Evolutionary conservation across 2,797 vertebrate genomes (phyloP).

Genomic region (Macropus fuliginosus): DNA sequence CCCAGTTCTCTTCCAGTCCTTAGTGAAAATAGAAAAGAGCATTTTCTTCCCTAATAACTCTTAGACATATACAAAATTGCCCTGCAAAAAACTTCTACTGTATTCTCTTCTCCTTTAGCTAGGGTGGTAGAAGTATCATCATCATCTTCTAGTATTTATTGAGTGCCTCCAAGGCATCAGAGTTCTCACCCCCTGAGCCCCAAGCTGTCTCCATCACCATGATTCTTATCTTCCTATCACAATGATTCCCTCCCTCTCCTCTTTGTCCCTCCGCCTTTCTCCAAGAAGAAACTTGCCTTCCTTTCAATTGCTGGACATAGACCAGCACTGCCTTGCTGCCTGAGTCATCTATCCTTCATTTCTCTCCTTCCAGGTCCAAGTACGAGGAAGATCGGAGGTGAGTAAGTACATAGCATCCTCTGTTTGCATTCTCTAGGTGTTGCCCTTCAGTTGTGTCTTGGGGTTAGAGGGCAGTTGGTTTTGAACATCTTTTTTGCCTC

Average conservation of each 20-base stretch:
- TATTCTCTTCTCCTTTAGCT: not conserved
- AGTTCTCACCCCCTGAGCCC: not conserved
- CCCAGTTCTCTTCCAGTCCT: not conserved
- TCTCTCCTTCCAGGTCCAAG: conserved; percentile 88
- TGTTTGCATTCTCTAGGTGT: not conserved
- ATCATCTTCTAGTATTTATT: not conserved
- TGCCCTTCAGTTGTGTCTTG: not conserved
- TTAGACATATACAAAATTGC: not conserved
- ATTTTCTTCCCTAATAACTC: not conserved
- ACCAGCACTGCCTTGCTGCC: not conserved
- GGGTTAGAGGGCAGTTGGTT: conserved; percentile 6
- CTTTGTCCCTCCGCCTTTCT: not conserved
- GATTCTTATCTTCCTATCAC: not conserved
- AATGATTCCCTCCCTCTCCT: not conserved
- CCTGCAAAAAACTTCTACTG: not conserved
- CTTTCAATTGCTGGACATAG: not conserved
- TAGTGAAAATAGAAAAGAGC: not conserved
- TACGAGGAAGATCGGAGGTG: conserved; percentile 96
- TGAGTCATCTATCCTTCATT: conserved; percentile 38
- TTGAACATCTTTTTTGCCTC: not conserved
- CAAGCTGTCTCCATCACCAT: conserved; percentile 11
- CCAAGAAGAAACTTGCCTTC: conserved; percentile 15
- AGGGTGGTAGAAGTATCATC: not conserved
- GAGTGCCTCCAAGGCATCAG: not conserved
- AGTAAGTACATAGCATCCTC: conserved; percentile 61